phyloP scores from a whole-genome alignment of 2,888 invertebrate genomes.

The Clanis bilineata region DNA sequence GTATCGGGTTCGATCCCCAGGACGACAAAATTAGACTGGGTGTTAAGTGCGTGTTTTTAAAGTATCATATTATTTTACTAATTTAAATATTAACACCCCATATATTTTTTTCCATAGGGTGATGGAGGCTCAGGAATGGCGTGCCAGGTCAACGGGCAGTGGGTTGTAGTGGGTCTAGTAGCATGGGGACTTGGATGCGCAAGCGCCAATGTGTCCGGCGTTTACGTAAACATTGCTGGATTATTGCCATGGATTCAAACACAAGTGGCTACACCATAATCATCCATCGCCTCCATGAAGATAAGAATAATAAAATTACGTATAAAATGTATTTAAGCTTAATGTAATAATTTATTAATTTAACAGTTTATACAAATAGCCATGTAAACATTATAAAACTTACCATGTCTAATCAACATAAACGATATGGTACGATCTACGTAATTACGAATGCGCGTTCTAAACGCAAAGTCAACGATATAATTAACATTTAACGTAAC shows the following conservation, averaged over 20 bases:
- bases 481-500: slow-evolving; percentile 57
- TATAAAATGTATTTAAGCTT: slow-evolving; percentile 54
- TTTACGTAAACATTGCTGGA: slow-evolving; percentile 88
- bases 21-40: no score
- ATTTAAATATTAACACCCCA: neutral
- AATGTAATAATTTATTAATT: slow-evolving; percentile 76
- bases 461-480: slow-evolving; percentile 75
- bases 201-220: slow-evolving; percentile 86
- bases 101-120: slow-evolving; percentile 73
- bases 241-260: slow-evolving; percentile 86
- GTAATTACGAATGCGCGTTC: slow-evolving; percentile 68
- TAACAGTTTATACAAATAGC: slow-evolving; percentile 78
- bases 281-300: no score
- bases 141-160: slow-evolving; percentile 81
- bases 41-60: no score
- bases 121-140: slow-evolving; percentile 89
- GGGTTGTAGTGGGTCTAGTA: slow-evolving; percentile 85
- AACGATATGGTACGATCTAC: slow-evolving; percentile 49
- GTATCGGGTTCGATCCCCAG: no score
- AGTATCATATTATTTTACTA: neutral
- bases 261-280: slow-evolving; percentile 62
- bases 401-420: slow-evolving; percentile 67
- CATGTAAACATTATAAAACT: slow-evolving; percentile 79
- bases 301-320: neutral
- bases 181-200: slow-evolving; percentile 90